Conservation (phyloP, 2,888 invertebrate genomes). For the Acanthopleura granulata region DNA sequence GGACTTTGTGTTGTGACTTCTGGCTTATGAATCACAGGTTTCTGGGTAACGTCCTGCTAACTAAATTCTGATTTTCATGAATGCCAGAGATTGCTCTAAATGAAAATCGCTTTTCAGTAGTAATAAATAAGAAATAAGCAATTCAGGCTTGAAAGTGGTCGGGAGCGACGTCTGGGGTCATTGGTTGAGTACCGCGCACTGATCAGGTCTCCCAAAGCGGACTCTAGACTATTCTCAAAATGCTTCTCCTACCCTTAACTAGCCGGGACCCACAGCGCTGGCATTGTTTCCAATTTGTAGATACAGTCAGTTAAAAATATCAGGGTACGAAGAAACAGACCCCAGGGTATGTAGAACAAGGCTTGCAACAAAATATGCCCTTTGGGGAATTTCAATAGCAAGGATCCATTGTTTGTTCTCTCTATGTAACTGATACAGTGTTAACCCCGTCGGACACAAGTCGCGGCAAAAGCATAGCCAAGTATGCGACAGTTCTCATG, state of each 20-base stretch:
- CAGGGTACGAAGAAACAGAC: neutral
- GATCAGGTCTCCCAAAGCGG: neutral
- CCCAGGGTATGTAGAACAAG: neutral
- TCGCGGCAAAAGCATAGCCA: neutral
- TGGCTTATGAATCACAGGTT: too few species aligned
- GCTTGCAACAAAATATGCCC: slow-evolving; percentile 11
- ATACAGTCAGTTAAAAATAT: slow-evolving; percentile 8
- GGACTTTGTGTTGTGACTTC: too few species aligned
- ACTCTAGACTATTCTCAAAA: neutral
- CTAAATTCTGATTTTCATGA: too few species aligned
- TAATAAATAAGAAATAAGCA: too few species aligned
- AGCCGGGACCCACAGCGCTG: slow-evolving; percentile 4
- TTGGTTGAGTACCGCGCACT: too few species aligned
- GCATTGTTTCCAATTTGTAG: slow-evolving; percentile 11
- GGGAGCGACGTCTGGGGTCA: too few species aligned
- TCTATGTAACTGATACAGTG: slow-evolving; percentile 7
- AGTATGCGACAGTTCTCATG: slow-evolving; percentile 14
- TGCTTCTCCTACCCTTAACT: neutral
- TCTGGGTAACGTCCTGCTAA: too few species aligned
- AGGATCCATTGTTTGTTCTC: slow-evolving; percentile 3
- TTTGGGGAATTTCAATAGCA: neutral
- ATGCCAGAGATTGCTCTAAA: too few species aligned
- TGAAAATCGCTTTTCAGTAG: too few species aligned
- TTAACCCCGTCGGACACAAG: slow-evolving; percentile 13
- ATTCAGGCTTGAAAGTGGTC: too few species aligned